Evolutionary conservation across 2,888 invertebrate genomes (phyloP).

Genomic region (Oegoconia quadripuncta): DNA sequence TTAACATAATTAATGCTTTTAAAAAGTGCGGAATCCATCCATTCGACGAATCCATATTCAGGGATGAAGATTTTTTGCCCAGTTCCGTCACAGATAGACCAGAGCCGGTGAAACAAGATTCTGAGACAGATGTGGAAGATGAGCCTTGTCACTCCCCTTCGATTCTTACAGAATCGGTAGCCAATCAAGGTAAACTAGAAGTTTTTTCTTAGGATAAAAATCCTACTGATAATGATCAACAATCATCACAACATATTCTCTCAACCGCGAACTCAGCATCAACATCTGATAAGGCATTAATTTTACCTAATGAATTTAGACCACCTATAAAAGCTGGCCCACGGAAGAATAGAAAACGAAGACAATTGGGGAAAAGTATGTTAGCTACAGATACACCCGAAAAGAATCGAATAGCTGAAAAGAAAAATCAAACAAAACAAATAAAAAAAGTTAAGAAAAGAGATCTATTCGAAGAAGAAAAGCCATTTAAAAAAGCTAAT

Average conservation of each 20-base stretch:
- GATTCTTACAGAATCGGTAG: too few species aligned
- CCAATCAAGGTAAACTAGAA: too few species aligned
- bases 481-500: neutral
- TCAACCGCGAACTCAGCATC: too few species aligned
- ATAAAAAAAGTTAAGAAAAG: conserved; percentile 2
- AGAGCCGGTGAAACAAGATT: too few species aligned
- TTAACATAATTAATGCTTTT: conserved; percentile 2
- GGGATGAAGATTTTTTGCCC: neutral
- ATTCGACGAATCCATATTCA: conserved; percentile 1
- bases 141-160: too few species aligned
- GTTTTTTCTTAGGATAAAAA: too few species aligned
- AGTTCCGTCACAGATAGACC: neutral
- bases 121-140: too few species aligned
- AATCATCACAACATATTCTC: too few species aligned
- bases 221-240: too few species aligned
- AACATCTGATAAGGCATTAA: too few species aligned
- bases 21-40: conserved; percentile 5
- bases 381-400: conserved; percentile 21
- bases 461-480: conserved; percentile 1
- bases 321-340: conserved; percentile 15
- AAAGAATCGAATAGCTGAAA: conserved; percentile 7
- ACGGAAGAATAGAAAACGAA: conserved; percentile 7
- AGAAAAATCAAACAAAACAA: conserved; percentile 1
- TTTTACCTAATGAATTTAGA: conserved; percentile 13
- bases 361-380: conserved; percentile 14